Evolutionary conservation across 2,888 invertebrate genomes (phyloP).

Genomic region (Pyrocoelia pectoralis): DNA sequence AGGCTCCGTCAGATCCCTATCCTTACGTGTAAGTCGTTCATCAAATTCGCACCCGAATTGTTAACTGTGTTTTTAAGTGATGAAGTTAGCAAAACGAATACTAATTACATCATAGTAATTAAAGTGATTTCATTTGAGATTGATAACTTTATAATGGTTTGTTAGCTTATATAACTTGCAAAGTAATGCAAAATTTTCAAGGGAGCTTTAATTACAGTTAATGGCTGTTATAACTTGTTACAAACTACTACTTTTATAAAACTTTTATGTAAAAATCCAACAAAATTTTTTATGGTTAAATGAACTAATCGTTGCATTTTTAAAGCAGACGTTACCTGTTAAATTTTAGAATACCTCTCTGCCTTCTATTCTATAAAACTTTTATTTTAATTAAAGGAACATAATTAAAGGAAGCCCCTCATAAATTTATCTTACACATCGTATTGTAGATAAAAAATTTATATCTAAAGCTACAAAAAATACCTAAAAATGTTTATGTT

Average conservation of each 20-base stretch:
- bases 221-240: constrained; percentile 37
- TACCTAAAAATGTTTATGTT: too few relatives aligned
- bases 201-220: constrained; percentile 36
- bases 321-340: too few relatives aligned
- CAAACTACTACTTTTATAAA: constrained; percentile 29
- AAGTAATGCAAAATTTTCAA: constrained; percentile 35
- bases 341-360: too few relatives aligned
- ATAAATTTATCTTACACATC: too few relatives aligned
- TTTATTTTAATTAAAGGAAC: too few relatives aligned
- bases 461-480: too few relatives aligned
- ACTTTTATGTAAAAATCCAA: constrained; percentile 25
- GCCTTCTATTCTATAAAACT: too few relatives aligned
- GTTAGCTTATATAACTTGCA: constrained; percentile 34
- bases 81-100: constrained; percentile 36
- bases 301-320: too few relatives aligned
- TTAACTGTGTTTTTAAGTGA: constrained; percentile 36
- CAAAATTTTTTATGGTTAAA: constrained; percentile 5
- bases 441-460: too few relatives aligned
- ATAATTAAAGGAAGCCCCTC: too few relatives aligned
- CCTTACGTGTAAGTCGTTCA: constrained; percentile 32
- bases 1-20: constrained; percentile 37
- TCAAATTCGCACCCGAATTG: constrained; percentile 34
- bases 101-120: constrained; percentile 37
- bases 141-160: constrained; percentile 40
- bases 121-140: constrained; percentile 38